Evolutionary conservation across 2,113 vertebrate genomes (phyloP), one percentile per base, ranked within the genome.

Genomic region (Galemys pyrenaicus): DNA sequence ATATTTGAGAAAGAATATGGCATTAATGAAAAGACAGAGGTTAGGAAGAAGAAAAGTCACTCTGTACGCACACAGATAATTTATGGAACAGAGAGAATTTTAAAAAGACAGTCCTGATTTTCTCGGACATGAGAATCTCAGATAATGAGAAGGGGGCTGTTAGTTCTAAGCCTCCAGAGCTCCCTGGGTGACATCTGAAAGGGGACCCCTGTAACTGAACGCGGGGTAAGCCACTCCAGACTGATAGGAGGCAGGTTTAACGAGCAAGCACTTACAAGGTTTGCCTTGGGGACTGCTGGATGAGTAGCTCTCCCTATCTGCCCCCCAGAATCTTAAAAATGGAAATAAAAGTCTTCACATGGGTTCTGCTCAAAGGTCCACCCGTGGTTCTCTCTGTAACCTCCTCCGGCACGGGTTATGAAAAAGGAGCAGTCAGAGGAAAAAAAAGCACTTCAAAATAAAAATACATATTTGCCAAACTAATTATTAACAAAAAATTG

Each of bases 11-110:
- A 81, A 80, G 37, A 93, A 94, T 49, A 5, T 35, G 54, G 11
- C 58, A 54, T 46, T 35, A 54, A 67, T 77, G n/a, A 77, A 75
- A 91, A 51, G 41, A 91, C 24, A 49, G 54, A 91, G 60, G 73
- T 37, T 62, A 80, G 16, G 41, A 60, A 89, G 37, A 28, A 75
- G 73, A 89, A 78, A 85, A 74, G 58, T 79, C 87, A 91, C 64
- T 70, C 54, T n/a, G 51, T 79, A 84, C 7, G 19, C 71, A 70
- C 30, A 56, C 19, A 16, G 39, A 56, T 89, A 80, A 62, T 28
- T 62, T 35, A 35, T 41, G 26, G 19, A 84, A 49, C 30, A 80
- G 64, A 73, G 41, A 88, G 35, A 87, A 83, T 9, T n/a, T 88
- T 65, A 30, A 44, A 92, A 87, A 78, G 89, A 62, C 37, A 77